phyloP scores from a whole-genome alignment of 2,797 vertebrate species.

The Sebastes nivosus region DNA sequence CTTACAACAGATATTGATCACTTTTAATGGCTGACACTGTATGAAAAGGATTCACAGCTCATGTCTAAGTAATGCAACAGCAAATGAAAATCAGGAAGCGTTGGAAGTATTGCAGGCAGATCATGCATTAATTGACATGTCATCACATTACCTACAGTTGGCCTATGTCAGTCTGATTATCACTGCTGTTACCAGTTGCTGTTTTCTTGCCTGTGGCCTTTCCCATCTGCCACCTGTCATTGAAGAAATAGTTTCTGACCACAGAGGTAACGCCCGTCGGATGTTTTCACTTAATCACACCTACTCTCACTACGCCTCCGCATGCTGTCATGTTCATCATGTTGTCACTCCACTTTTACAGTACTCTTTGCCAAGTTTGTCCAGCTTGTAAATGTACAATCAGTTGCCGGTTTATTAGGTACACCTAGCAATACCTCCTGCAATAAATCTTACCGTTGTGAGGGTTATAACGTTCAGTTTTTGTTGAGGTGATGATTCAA shows the following conservation, averaged over 20 bases:
- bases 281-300: not conserved
- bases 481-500: not conserved
- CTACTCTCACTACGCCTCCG: accelerated
- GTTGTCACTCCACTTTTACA: not conserved
- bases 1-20: not conserved
- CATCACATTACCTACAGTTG: not conserved
- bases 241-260: not conserved
- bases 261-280: not conserved
- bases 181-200: not conserved
- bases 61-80: not conserved
- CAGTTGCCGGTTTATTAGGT: not conserved
- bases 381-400: not conserved
- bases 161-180: not conserved
- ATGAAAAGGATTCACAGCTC: not conserved
- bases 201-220: not conserved
- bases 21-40: no score
- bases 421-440: not conserved
- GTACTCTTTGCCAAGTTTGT: not conserved
- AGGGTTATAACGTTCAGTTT: not conserved
- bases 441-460: not conserved
- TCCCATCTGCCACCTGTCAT: not conserved
- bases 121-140: not conserved
- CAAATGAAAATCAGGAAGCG: not conserved
- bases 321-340: not conserved
- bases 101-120: not conserved